Evolutionary conservation across 2,113 vertebrate genomes (phyloP).

Genomic region (Centropristis striata): DNA sequence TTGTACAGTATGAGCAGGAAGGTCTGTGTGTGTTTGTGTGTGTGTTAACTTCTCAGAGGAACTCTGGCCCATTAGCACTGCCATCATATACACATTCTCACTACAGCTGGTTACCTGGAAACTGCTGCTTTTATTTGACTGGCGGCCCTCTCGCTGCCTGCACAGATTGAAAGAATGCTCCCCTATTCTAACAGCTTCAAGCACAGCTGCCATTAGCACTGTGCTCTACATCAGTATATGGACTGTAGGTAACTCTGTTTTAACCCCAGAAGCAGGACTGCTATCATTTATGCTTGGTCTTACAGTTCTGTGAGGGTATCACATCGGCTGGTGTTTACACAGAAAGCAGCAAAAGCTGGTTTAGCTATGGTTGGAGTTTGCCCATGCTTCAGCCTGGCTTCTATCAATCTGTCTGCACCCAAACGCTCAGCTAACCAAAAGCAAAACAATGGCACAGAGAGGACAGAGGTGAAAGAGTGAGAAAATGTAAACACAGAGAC

Average conservation of each 20-base stretch:
- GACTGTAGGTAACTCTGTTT: slow-evolving; percentile 3
- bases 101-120: slow-evolving; percentile 74
- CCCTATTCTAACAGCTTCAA: slow-evolving; percentile 34
- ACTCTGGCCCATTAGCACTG: slow-evolving; percentile 70
- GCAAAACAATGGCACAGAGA: slow-evolving; percentile 57
- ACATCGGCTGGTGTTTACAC: slow-evolving; percentile 42
- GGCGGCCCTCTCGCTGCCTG: slow-evolving; percentile 28
- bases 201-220: slow-evolving; percentile 34
- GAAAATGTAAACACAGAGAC: slow-evolving; percentile 74
- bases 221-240: slow-evolving; percentile 19
- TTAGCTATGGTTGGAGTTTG: slow-evolving; percentile 49
- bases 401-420: slow-evolving; percentile 75
- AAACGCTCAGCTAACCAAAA: slow-evolving; percentile 61
- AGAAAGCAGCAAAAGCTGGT: slow-evolving; percentile 33
- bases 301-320: slow-evolving; percentile 16
- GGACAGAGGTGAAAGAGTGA: slow-evolving; percentile 53
- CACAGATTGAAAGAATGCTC: slow-evolving; percentile 17
- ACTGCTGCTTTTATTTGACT: slow-evolving; percentile 67
- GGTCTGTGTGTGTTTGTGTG: slow-evolving; percentile 18
- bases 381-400: slow-evolving; percentile 65
- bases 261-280: not conserved
- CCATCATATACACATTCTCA: slow-evolving; percentile 59
- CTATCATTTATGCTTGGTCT: slow-evolving; percentile 34
- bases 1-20: slow-evolving; percentile 44
- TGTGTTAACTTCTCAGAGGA: slow-evolving; percentile 57